Evolutionary conservation across 2,888 invertebrate genomes (phyloP), one percentile per base, ranked within the genome.

Genomic region (Cheilosia vernalis): DNA sequence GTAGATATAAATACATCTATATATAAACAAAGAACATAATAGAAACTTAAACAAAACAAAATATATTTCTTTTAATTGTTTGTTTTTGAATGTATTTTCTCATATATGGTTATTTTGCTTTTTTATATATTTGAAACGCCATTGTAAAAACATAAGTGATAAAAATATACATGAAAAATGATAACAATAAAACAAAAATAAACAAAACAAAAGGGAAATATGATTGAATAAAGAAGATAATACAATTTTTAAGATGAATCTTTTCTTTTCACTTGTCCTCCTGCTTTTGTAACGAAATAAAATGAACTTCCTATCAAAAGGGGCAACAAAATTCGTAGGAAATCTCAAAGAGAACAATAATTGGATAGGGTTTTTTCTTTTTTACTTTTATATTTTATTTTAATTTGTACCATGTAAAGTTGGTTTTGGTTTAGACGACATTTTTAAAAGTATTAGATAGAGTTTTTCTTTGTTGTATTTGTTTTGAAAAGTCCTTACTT

Each of bases 91-190:
- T 79, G 78, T 79, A 80, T 73, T 80, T 80, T 80, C 73, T 73
- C 73, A 73, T 53, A 73, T 49, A 79, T 64, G 33, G 49, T 73
- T 80, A 72, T 64, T 79, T 88, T 87, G 83, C 80, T 78, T 78
- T 87, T 85, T 88, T 88, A 81, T 88, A 69, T 84, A 79, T 79
- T 88, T 88, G 87, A 90, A 90, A 89, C 90, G 91, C 91, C 91
- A 91, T 91, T 91, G 91, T 91, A 91, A 90, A 91, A 91, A 91
- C 88, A 80, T 91, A 91, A 91, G 90, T 91, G 91, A 91, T 91
- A 90, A 89, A 89, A 77, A 80, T 77, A 77, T 69, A 78, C 70
- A 78, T 76, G 47, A 69, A 67, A 69, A 66, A 60, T 44, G 51
- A 58, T 42, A 66, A 74, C 10, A 51, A 27, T 27, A 53, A n/a